phyloP scores from a whole-genome alignment of 1,140 invertebrate genomes.

The Drosophila equinoxialis region DNA sequence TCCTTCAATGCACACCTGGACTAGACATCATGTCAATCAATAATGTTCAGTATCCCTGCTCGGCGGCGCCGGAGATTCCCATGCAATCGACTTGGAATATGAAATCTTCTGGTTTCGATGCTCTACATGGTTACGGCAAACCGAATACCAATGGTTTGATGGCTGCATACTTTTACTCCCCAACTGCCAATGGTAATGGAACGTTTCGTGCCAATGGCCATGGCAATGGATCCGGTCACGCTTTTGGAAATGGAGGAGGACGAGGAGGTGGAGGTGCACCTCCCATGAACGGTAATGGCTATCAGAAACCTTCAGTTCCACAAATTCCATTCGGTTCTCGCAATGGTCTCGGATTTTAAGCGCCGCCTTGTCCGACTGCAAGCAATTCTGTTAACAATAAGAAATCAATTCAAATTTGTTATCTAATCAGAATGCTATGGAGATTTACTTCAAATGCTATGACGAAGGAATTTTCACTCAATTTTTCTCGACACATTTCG shows the following conservation, averaged over 20 bases:
- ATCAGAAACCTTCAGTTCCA: neutral
- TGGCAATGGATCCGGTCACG: neutral
- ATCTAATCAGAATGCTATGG: neutral
- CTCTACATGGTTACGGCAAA: no score
- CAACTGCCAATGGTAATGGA: no score
- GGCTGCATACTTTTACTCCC: no score
- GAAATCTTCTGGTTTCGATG: no score
- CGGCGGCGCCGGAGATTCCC: neutral
- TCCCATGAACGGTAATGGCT: neutral
- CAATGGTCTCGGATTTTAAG: conserved; percentile 5
- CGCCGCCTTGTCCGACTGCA: neutral
- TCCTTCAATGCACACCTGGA: conserved; percentile 3
- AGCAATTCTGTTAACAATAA: neutral
- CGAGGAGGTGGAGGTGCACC: no score
- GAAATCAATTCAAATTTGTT: neutral
- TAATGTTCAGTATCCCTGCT: neutral
- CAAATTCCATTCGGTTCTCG: neutral
- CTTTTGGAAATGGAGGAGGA: neutral
- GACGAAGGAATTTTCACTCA: neutral
- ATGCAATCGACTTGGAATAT: neutral
- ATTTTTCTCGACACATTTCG: neutral
- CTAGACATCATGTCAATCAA: neutral
- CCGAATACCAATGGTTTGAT: no score
- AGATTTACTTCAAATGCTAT: neutral
- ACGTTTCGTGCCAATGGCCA: neutral